These are phyloP conservation scores for Falco punctatus DNA, from an alignment of 2,113 vertebrate species.

Conservation along the genomic window DNA sequence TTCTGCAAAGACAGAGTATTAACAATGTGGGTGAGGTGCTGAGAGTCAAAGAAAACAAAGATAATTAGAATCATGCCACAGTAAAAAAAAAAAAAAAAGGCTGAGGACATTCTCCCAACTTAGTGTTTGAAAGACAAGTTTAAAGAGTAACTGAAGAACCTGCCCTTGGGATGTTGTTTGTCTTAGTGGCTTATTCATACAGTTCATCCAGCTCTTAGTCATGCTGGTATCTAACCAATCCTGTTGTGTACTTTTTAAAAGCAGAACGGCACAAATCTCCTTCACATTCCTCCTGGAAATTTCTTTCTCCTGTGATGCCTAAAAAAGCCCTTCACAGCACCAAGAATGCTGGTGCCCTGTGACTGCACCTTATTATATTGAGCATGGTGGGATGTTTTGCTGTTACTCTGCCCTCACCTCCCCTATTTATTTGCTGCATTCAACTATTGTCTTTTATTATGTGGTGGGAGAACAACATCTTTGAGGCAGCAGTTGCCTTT, in stretches of 20 bases:
- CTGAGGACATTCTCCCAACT: neutral
- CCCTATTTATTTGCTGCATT: neutral
- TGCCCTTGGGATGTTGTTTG: neutral
- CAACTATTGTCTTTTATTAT: neutral
- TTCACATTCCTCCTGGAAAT: neutral
- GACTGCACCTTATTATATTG: accelerated
- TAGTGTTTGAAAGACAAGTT: neutral
- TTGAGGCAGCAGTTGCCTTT: neutral
- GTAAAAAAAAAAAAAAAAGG: neutral
- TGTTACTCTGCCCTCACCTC: neutral
- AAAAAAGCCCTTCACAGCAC: neutral
- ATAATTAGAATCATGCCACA: neutral
- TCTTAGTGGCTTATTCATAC: constrained; percentile 34
- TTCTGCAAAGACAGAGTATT: neutral
- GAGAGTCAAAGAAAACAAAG: neutral
- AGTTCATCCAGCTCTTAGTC: constrained; percentile 34
- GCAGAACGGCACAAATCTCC: neutral
- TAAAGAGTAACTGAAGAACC: neutral
- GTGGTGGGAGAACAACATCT: accelerated
- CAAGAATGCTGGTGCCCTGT: neutral
- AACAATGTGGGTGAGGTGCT: neutral
- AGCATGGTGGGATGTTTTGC: neutral
- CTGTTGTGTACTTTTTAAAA: neutral
- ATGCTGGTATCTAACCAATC: neutral
- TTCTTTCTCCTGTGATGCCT: neutral